A percentile compares a stretch with the other conserved stretches of the same genome.
phyloP scores from a whole-genome alignment of 2,113 vertebrate species.

The Ochotona princeps region DNA sequence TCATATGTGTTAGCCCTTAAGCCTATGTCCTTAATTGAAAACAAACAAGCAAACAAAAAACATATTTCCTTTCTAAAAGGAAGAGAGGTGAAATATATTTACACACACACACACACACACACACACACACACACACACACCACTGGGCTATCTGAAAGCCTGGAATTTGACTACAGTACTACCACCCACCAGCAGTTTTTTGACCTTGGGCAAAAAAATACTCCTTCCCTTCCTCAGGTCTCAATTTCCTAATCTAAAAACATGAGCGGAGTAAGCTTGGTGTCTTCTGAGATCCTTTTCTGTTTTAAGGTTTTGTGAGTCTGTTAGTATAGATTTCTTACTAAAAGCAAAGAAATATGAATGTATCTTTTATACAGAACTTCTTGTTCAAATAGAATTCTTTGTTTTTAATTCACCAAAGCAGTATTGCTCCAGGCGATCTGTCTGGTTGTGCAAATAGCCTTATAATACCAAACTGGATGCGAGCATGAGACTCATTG shows the following conservation, averaged over 20 bases:
- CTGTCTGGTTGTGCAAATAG: slow-evolving; percentile 48
- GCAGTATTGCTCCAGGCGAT: slow-evolving; percentile 31
- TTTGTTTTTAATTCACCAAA: slow-evolving; percentile 56
- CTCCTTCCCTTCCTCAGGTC: background rate
- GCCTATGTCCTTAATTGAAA: background rate
- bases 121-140: no score
- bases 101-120: no score
- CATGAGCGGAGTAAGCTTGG: background rate
- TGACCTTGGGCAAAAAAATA: background rate
- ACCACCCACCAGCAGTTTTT: background rate
- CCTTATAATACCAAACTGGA: slow-evolving; percentile 35
- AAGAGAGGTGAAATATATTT: background rate
- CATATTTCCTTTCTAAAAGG: slow-evolving; percentile 8
- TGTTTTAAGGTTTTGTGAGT: slow-evolving; percentile 17
- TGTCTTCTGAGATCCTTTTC: slow-evolving; percentile 49
- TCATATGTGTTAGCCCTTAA: background rate
- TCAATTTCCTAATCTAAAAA: slow-evolving; percentile 42
- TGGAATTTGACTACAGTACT: background rate
- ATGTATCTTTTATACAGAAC: slow-evolving; percentile 52
- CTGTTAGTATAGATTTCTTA: slow-evolving; percentile 36
- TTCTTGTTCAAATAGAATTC: slow-evolving; percentile 61
- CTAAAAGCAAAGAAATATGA: slow-evolving; percentile 30
- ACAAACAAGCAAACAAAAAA: background rate
- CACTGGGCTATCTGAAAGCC: background rate
- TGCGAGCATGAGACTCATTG: slow-evolving; percentile 5